Evolutionary conservation across 2,113 vertebrate genomes (phyloP).

Genomic region (Pomatorhinus ruficollis): DNA sequence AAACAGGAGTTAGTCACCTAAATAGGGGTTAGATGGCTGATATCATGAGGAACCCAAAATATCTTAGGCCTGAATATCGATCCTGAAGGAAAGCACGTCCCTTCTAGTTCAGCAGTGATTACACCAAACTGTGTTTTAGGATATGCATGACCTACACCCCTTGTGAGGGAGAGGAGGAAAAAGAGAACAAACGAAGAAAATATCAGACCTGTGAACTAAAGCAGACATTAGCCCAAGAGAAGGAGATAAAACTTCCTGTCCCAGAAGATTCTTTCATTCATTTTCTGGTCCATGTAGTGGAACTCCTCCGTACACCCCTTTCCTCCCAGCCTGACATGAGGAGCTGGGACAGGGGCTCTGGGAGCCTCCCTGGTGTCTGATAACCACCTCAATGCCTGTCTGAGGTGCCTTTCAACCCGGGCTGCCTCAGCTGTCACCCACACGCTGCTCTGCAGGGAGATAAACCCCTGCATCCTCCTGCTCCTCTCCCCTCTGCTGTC

Average conservation of each 20-base stretch:
- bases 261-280: not conserved
- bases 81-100: not conserved
- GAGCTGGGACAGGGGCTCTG: not conserved
- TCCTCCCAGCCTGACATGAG: not conserved
- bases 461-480: not conserved
- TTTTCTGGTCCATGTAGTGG: not conserved
- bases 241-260: not conserved
- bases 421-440: slow-evolving; percentile 23
- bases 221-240: not conserved
- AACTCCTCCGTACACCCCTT: not conserved
- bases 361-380: not conserved
- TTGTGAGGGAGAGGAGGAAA: no score
- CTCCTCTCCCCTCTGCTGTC: not conserved
- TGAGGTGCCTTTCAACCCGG: not conserved
- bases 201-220: not conserved
- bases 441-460: not conserved
- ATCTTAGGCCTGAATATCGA: not conserved
- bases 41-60: not conserved
- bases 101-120: not conserved
- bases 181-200: not conserved
- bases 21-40: not conserved
- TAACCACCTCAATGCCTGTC: not conserved
- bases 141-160: not conserved
- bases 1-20: slow-evolving; percentile 26
- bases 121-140: not conserved